phyloP scores from a whole-genome alignment of 1,140 invertebrate genomes.

The Drosophila carrolli region DNA sequence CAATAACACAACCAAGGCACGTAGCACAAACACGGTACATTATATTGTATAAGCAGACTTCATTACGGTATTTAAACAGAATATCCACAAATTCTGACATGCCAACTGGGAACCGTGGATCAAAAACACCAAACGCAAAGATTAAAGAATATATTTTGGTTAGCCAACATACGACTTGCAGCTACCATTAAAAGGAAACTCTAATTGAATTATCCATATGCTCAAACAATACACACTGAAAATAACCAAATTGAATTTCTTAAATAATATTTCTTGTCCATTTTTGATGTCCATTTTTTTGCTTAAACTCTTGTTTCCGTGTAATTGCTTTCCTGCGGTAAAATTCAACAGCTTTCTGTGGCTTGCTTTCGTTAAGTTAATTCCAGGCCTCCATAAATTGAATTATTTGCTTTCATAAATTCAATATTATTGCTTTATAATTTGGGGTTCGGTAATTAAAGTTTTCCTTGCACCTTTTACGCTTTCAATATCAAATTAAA shows the following conservation, averaged over 20 bases:
- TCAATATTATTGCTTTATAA: constrained; percentile 19
- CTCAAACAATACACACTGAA: not conserved
- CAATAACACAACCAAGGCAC: constrained; percentile 84
- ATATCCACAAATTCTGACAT: constrained; percentile 82
- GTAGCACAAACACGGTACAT: constrained; percentile 84
- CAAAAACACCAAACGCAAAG: not conserved
- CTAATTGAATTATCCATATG: constrained; percentile 18
- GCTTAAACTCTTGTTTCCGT: not conserved
- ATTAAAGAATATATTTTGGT: not conserved
- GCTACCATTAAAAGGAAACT: constrained; percentile 1
- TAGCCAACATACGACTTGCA: not conserved
- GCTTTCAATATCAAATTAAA: constrained; percentile 23
- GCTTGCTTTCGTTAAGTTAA: not conserved
- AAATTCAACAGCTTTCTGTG: constrained; percentile 8
- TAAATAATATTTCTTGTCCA: not conserved
- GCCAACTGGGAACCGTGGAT: constrained; percentile 64
- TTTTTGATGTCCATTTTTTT: too few species aligned
- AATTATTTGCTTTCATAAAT: constrained; percentile 27
- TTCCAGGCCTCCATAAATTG: not conserved
- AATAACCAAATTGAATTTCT: not conserved
- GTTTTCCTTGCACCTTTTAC: too few species aligned
- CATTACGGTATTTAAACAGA: constrained; percentile 84
- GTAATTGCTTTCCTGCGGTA: constrained; percentile 5
- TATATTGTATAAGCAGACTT: constrained; percentile 84
- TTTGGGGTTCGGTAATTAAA: constrained; percentile 14